phyloP scores from a whole-genome alignment of 2,888 invertebrate species.

The Drosophila parthenogenetica region DNA sequence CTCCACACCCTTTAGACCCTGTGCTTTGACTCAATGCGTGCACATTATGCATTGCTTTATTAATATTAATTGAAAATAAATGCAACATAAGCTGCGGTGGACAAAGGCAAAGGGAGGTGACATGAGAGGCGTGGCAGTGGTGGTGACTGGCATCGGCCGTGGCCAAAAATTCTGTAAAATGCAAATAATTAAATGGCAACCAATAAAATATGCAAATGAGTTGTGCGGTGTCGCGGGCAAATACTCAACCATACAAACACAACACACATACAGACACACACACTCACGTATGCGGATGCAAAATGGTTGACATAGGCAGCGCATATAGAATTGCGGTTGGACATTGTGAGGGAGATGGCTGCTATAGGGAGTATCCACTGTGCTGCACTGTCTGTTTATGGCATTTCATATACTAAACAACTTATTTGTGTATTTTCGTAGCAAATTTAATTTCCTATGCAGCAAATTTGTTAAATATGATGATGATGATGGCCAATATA shows the following conservation, averaged over 20 bases:
- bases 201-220: constrained; percentile 84
- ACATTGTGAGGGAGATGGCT: background rate
- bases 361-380: constrained; percentile 4
- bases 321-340: background rate
- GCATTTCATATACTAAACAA: constrained; percentile 64
- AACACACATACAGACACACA: constrained; percentile 18
- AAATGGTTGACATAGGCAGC: constrained; percentile 4
- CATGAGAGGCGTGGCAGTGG: background rate
- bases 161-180: constrained; percentile 74
- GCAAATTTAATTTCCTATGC: constrained; percentile 79
- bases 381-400: constrained; percentile 25
- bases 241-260: constrained; percentile 15
- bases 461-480: constrained; percentile 64
- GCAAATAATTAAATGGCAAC: constrained; percentile 83
- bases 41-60: constrained; percentile 58
- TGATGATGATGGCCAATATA: constrained; percentile 52
- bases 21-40: background rate
- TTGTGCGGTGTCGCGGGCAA: constrained; percentile 58
- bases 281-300: constrained; percentile 11
- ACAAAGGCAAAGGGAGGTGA: constrained; percentile 41
- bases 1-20: background rate
- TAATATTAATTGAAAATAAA: constrained; percentile 81
- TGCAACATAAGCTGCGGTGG: constrained; percentile 71
- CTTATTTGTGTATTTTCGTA: constrained; percentile 74
- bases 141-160: constrained; percentile 6